phyloP scores from a whole-genome alignment of 2,113 vertebrate species.

The Thalassarche chlororhynchos region DNA sequence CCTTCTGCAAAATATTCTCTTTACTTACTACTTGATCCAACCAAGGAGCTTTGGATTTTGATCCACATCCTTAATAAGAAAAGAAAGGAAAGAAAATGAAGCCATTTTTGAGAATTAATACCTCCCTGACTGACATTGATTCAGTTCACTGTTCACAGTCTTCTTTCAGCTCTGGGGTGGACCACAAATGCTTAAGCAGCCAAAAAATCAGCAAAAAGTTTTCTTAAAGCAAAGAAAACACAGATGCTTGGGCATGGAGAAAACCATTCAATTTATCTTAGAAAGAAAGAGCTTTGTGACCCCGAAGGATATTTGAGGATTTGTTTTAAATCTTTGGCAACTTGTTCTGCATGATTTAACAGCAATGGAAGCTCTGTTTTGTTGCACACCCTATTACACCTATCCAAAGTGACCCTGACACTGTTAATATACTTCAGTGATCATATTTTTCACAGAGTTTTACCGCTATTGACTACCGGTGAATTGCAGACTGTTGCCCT shows the following conservation, averaged over 20 bases:
- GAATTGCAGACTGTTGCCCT: conserved; percentile 5
- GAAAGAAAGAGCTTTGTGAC: conserved; percentile 50
- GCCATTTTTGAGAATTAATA: background rate
- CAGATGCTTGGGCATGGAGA: background rate
- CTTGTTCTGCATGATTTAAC: conserved; percentile 42
- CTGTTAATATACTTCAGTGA: background rate
- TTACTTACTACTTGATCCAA: background rate
- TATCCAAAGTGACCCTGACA: conserved; percentile 33
- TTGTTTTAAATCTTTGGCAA: conserved; percentile 54
- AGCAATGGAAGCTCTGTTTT: conserved; percentile 12
- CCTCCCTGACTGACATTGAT: background rate
- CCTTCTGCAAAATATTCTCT: background rate
- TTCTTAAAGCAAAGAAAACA: conserved; percentile 30
- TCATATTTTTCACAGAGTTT: conserved; percentile 16
- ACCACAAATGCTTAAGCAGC: background rate
- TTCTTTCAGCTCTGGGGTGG: background rate
- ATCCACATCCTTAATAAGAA: background rate
- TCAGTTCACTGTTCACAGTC: background rate
- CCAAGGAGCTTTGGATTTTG: background rate
- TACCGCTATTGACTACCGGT: background rate
- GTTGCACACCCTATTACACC: conserved; percentile 37
- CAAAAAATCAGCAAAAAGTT: conserved; percentile 16
- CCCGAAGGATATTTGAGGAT: conserved; percentile 32
- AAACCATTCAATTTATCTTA: conserved; percentile 37
- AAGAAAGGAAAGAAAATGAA: background rate